Evolutionary conservation across 2,888 invertebrate species (phyloP).

Genomic region (Lepidonotus clava): DNA sequence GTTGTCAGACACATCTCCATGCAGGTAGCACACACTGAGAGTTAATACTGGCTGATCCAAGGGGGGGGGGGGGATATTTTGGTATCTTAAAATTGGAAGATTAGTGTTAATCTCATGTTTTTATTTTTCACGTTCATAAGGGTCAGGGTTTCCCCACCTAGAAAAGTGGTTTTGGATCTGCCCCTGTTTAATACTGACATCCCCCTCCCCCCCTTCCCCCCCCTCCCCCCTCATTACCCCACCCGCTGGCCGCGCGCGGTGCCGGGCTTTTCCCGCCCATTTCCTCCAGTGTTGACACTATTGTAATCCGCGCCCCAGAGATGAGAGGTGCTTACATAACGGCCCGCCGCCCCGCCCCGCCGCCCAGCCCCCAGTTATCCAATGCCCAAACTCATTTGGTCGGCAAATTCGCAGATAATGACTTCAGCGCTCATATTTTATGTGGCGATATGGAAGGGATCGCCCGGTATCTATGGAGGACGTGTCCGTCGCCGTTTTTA

Average conservation of each 20-base stretch:
- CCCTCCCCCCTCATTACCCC: neutral
- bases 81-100: too few species aligned
- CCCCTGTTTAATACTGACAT: too few species aligned
- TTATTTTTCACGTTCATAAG: too few species aligned
- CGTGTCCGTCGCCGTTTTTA: neutral
- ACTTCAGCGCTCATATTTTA: slow-evolving; percentile 19
- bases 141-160: too few species aligned
- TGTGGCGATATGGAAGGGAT: neutral
- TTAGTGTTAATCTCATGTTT: too few species aligned
- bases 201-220: neutral
- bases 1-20: too few species aligned
- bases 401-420: slow-evolving; percentile 17
- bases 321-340: slow-evolving; percentile 25
- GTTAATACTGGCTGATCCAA: too few species aligned
- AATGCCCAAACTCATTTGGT: slow-evolving; percentile 46
- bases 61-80: too few species aligned
- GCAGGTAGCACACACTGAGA: too few species aligned
- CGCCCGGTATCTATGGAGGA: neutral
- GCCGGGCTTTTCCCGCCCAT: neutral
- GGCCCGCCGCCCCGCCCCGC: neutral
- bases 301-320: neutral
- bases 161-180: too few species aligned
- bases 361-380: neutral
- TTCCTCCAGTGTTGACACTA: slow-evolving; percentile 23
- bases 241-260: neutral